Conservation (phyloP, 2,888 invertebrate species). For the Nasonia oneida region DNA sequence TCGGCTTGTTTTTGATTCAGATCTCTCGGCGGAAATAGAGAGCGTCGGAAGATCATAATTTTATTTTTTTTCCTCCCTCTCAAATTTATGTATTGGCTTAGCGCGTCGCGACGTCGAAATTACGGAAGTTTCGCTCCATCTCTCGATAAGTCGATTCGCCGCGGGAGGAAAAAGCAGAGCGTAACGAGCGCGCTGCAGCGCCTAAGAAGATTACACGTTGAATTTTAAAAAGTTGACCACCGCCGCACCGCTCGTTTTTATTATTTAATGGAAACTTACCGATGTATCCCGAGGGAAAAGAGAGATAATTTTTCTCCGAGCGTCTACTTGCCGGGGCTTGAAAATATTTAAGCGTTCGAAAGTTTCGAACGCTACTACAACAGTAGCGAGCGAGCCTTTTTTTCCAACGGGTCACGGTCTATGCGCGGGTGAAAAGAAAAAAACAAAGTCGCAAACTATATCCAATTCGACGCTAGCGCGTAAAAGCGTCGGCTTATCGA, state of each 20-base stretch:
- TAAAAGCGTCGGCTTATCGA: background rate
- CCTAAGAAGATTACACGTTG: background rate
- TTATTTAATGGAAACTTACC: background rate
- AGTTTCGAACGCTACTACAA: background rate
- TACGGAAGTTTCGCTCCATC: background rate
- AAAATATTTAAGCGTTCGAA: slow-evolving; percentile 6
- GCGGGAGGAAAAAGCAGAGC: background rate
- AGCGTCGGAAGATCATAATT: background rate
- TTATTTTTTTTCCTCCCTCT: background rate
- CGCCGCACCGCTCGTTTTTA: background rate
- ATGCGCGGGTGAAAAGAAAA: background rate
- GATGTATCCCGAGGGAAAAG: background rate
- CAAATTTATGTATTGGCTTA: background rate
- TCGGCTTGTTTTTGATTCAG: background rate
- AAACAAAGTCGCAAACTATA: background rate
- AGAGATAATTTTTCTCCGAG: background rate
- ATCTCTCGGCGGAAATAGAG: background rate
- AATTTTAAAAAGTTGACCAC: background rate
- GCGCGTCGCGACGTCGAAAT: background rate
- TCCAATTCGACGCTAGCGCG: background rate
- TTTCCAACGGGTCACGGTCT: background rate
- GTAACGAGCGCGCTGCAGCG: background rate
- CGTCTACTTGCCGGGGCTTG: background rate
- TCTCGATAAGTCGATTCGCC: background rate
- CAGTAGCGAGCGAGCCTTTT: background rate